Evolutionary conservation across 2,113 vertebrate genomes (phyloP).

Genomic region (Percina caprodes): DNA sequence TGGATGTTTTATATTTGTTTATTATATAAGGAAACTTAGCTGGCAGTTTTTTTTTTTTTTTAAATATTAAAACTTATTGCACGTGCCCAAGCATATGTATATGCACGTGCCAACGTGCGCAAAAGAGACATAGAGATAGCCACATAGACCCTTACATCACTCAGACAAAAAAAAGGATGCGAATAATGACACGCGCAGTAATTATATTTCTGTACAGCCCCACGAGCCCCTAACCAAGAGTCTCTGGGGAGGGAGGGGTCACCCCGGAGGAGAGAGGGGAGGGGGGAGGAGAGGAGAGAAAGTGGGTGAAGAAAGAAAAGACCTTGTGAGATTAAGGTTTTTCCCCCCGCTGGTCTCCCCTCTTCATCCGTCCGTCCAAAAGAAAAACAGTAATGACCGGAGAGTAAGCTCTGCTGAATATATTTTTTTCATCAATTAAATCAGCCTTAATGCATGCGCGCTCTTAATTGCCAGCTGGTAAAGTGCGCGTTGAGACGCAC

Average conservation of each 20-base stretch:
- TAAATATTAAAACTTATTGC: not conserved
- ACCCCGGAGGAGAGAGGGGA: not conserved
- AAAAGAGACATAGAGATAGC: not conserved
- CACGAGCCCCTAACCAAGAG: slow-evolving; percentile 24
- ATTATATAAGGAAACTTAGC: not conserved
- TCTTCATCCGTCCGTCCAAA: slow-evolving; percentile 48
- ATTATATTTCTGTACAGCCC: slow-evolving; percentile 34
- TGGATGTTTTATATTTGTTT: not conserved
- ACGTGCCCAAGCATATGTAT: not conserved
- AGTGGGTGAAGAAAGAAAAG: slow-evolving; percentile 45
- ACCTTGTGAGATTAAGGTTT: slow-evolving; percentile 30
- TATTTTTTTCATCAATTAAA: not conserved
- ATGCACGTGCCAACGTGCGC: not conserved
- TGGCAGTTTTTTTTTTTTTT: not conserved
- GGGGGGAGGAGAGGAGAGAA: slow-evolving; percentile 49
- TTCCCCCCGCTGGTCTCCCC: not conserved
- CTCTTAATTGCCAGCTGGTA: slow-evolving; percentile 29
- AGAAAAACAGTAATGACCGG: not conserved
- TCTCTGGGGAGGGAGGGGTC: slow-evolving; percentile 56
- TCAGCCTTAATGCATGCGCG: slow-evolving; percentile 15
- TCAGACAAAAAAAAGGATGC: slow-evolving; percentile 22
- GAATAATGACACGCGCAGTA: slow-evolving; percentile 39
- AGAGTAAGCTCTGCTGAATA: not conserved
- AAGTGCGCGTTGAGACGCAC: slow-evolving; percentile 28
- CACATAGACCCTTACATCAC: slow-evolving; percentile 48